Base-by-base conservation (phyloP, 2,888 invertebrate genomes). In the Plutella xylostella region DNA sequence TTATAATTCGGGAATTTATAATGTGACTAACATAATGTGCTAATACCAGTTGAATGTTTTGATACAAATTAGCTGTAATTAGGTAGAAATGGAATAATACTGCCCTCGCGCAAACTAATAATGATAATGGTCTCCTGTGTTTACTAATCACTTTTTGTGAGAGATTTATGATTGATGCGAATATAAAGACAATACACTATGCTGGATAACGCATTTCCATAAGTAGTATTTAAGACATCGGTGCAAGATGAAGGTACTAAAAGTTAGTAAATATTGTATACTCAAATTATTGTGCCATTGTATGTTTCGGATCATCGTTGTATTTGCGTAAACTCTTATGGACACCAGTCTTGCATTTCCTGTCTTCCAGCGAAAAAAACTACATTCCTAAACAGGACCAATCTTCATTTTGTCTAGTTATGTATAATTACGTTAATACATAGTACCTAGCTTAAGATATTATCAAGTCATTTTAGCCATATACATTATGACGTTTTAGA, bases 281-380 rank as follows among this genome's bases (percentile, higher is more conserved):
- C 62, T 64, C 64, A 55, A 59, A 58, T 58, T 56, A 54, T 64
- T 61, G 68, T 69, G 68, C 68, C 68, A 69, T 69, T 60, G 48
- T 18, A 43, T 18, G 11, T 56, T 54, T 54, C 53, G 48, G 51
- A 51, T 50, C 47, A 53, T 53, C 45, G 51, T 50, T 44, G 35
- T 43, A 48, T 43, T 45, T 46, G 43, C 18, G 38, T 39, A 19
- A 31, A 18, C 17, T 18, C n/a, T 21, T 22, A 20, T 37, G 14
- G n/a, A 42, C 20, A 30, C 42, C 30, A 37, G 22, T 21, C 14
- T 34, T 33, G 34, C 35, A 37, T 37, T 37, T 43, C 35, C 12
- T 9, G 35, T 43, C 37, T 35, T 28, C 35, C 35, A 41, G n/a
- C 11, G 15, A 22, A 14, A 35, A 21, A 22, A 25, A 34, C 43